Base-by-base conservation (phyloP, 2,797 vertebrate genomes). In the Apogon hyalosoma region DNA sequence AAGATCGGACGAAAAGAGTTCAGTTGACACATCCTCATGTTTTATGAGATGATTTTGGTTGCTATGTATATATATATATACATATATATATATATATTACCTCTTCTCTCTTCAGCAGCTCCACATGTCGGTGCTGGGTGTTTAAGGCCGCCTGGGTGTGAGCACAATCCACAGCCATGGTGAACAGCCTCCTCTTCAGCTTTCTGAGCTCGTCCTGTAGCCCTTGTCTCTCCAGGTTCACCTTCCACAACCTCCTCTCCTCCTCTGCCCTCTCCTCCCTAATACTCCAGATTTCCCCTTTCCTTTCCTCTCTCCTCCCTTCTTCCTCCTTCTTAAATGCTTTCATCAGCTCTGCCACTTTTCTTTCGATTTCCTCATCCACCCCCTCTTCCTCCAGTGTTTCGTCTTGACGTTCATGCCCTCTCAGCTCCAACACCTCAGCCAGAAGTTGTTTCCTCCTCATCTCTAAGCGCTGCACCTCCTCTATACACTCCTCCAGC, bases 401-500 rank as follows among this genome's bases (percentile, higher is more conserved):
- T 73, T 91, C 89, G 33, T 93, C 90, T 55, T 90, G 90, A 0
- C 93, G 92, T 51, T 57, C 57, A 24, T 40, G 42, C 64, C 95
- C 94, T 53, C 95, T 90, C 6, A 98, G 87, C 69, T 92, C 54
- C 21, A 93, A 84, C 10, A 98, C 91, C 82, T 98, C 96, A 0
- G 78, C 52, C 67, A 98, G 94, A 41, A 98, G 93, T 15, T 87
- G 74, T 36, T 94, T 95, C 66, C 96, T 83, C 79, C 92, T 95
- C 49, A 77, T 75, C 84, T 96, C 94, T 63, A 99, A 82, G 70
- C 83, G 83, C 51, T 93, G 92, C 3, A 98, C 96, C 0, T 95
- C 94, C 18, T 94, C 92, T 0, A 99, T 95, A 74, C 95, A 97
- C 42, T 90, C 86, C 54, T 98, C 96, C 87, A 99, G 96, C 39